Evolutionary conservation across 2,797 vertebrate species (phyloP).

Genomic region (Anguilla marmorata): DNA sequence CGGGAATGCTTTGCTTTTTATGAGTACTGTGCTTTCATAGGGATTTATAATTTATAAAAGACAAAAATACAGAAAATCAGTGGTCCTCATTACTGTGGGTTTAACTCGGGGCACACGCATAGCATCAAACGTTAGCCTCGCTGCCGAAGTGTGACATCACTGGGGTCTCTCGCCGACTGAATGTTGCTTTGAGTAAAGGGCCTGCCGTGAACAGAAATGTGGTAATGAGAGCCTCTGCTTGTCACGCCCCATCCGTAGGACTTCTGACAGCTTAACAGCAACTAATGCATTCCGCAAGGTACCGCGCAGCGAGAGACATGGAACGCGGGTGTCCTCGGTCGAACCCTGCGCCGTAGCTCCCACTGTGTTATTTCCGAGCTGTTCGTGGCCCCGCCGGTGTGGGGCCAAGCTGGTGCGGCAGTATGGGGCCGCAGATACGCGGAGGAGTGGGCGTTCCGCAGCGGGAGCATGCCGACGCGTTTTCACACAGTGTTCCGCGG

Average conservation of each 20-base stretch:
- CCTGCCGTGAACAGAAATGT: neutral
- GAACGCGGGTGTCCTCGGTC: neutral
- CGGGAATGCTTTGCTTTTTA: neutral
- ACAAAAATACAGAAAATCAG: neutral
- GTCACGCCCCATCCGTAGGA: neutral
- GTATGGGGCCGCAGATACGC: neutral
- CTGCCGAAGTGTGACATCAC: neutral
- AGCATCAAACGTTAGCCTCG: neutral
- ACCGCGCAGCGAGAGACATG: neutral
- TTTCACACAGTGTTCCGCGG: neutral
- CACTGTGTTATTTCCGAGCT: neutral
- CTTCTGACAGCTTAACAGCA: constrained; percentile 18
- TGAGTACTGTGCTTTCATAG: neutral
- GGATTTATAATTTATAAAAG: neutral
- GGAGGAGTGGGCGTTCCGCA: neutral
- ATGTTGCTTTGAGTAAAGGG: neutral
- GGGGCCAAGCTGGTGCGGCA: neutral
- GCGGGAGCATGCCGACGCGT: neutral
- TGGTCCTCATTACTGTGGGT: neutral
- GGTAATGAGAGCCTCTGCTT: neutral
- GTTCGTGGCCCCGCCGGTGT: neutral
- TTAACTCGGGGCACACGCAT: neutral
- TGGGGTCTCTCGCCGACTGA: neutral
- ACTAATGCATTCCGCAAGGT: constrained; percentile 8
- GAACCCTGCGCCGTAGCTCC: neutral